Base-by-base conservation (phyloP, 2,113 vertebrate genomes). In the Pagrus major region DNA sequence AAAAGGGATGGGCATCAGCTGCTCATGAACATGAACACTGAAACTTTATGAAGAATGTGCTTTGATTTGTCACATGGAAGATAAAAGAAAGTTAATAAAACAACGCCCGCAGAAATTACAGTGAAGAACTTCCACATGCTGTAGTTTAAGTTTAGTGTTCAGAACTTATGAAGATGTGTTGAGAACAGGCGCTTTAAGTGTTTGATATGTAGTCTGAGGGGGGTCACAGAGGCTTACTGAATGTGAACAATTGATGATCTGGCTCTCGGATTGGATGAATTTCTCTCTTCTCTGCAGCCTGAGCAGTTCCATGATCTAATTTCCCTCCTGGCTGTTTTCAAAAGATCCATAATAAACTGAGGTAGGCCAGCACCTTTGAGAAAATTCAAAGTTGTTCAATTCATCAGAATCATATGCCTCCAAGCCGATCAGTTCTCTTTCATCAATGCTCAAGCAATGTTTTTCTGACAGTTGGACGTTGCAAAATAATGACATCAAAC, bases 11-110 rank as follows among this genome's bases (percentile, higher is more conserved):
- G 55, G 37, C 67, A 33, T 0, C 8, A 69, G 33, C 31, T 12
- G 27, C 49, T 81, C 12, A 21, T 49, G 58, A n/a, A 61, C 21
- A 58, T n/a, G 16, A 21, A 6, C 27, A 27, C n/a, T 25, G n/a
- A 21, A n/a, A 27, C 42, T 56, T 23, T 25, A 25, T 8, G 11
- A 49, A 33, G 66, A 63, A 16, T 61, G n/a, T 49, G 37, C 74
- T 77, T 77, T 77, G 78, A 74, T 76, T 66, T 69, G 12, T 77
- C 80, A 69, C n/a, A 29, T 47, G 37, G 29, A n/a, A 42, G 35
- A 60, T 51, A 6, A 18, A 46, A 15, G 11, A 63, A 61, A 66
- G 37, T 35, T 16, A 33, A 79, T 18, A 5, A 61, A 58, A 51
- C 6, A 27, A 79, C 8, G 42, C 35, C 42, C 33, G 44, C n/a